Conservation (phyloP, 2,888 invertebrate species). For the Dione vanillae region DNA sequence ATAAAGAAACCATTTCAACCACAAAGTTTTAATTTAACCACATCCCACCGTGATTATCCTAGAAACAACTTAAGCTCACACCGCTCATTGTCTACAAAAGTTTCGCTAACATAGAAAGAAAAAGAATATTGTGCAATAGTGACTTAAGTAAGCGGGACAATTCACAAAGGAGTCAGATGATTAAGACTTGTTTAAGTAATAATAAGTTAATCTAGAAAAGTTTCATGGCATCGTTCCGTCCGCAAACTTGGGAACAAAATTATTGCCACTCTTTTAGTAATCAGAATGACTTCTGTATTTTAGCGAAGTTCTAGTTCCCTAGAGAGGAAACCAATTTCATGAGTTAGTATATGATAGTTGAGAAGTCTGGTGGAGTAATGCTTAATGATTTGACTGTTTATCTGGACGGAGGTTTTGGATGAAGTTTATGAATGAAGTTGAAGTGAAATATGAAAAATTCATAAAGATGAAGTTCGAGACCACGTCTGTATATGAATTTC, state of each 20-base stretch:
- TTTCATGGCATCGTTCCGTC: not conserved
- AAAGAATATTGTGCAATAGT: slow-evolving; percentile 24
- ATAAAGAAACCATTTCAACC: not conserved
- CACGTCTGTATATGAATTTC: too few relatives aligned
- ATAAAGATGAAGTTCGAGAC: too few relatives aligned
- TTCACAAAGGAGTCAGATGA: slow-evolving; percentile 25
- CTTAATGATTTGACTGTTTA: not conserved
- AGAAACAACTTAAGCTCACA: slow-evolving; percentile 6
- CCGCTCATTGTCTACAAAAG: not conserved
- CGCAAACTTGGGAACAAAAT: not conserved
- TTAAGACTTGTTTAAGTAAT: slow-evolving; percentile 13
- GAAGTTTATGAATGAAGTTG: not conserved
- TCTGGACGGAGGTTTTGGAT: not conserved
- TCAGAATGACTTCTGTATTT: not conserved
- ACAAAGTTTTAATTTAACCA: not conserved
- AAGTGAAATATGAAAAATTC: too few relatives aligned
- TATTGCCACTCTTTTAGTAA: slow-evolving; percentile 4
- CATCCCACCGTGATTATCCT: not conserved
- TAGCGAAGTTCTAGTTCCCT: not conserved
- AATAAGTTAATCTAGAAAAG: slow-evolving; percentile 14
- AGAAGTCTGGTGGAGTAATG: not conserved
- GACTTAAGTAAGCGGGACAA: slow-evolving; percentile 25
- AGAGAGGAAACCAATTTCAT: not conserved
- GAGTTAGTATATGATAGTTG: slow-evolving; percentile 7
- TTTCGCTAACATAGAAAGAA: not conserved